Evolutionary conservation across 2,888 invertebrate species (phyloP).

Genomic region (Molorchus minor): DNA sequence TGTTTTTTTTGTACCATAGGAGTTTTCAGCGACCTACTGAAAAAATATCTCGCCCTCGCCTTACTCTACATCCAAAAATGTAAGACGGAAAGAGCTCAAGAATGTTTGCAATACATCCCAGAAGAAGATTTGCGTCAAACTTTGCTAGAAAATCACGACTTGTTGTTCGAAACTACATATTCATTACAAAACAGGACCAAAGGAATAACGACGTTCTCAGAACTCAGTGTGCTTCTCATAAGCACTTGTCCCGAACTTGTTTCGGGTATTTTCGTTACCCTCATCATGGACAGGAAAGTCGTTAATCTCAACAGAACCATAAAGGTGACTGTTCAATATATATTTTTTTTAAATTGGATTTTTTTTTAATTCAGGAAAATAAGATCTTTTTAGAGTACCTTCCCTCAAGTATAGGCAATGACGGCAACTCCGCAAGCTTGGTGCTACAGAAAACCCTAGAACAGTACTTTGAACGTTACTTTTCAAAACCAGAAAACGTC

Average conservation of each 20-base stretch:
- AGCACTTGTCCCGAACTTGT: conserved; percentile 63
- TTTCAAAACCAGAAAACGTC: conserved; percentile 53
- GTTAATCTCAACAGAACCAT: conserved; percentile 62
- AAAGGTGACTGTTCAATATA: conserved; percentile 47
- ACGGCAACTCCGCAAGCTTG: conserved; percentile 62
- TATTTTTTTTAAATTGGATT: conserved; percentile 27
- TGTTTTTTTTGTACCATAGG: too few relatives aligned
- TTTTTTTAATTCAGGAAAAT: too few relatives aligned
- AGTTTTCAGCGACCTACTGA: conserved; percentile 43
- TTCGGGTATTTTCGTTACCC: conserved; percentile 62
- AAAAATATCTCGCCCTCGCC: conserved; percentile 62
- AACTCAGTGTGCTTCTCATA: conserved; percentile 66
- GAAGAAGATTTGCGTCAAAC: conserved; percentile 59
- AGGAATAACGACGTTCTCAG: conserved; percentile 65
- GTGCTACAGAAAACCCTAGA: conserved; percentile 66
- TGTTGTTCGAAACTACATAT: conserved; percentile 65
- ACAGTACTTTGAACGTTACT: conserved; percentile 61
- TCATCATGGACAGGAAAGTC: conserved; percentile 61
- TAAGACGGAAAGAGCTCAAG: conserved; percentile 63
- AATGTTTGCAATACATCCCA: conserved; percentile 61
- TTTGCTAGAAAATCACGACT: conserved; percentile 63
- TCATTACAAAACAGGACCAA: conserved; percentile 55
- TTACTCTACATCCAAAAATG: conserved; percentile 66
- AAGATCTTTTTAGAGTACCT: conserved; percentile 73
- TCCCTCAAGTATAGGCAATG: conserved; percentile 71